Evolutionary conservation across 2,113 vertebrate genomes (phyloP), one percentile per base, ranked within the genome.

Genomic region (Phalacrocorax brasilianus): DNA sequence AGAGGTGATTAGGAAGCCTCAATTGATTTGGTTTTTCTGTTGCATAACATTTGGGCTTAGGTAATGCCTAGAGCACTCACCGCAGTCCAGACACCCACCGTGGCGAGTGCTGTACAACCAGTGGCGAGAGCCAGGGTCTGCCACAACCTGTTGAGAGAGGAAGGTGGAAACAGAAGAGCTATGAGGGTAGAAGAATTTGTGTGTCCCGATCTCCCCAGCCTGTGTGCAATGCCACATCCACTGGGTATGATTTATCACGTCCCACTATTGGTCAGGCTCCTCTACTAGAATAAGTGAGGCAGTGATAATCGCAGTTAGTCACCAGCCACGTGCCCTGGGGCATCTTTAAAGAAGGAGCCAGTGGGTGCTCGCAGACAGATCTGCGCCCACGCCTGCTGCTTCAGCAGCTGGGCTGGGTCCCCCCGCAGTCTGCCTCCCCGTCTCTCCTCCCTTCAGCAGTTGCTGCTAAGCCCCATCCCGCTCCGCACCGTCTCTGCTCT

Each of bases 221-320:
- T 12, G 1, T 3, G 0, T 20, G 23, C 35, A 14, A 17, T 3
- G 19, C 27, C 27, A 13, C 10, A 0, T 68, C 66, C 50, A 13
- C 1, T 0, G 17, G 59, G 55, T 68, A 13, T 4, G 26, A 79
- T 52, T 68, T n/a, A 26, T 16, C 50, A 38, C 0, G 5, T 30
- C 52, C 58, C 47, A 27, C 52, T 50, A 18, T n/a, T 32, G 58
- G 80, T 28, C 7, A 1, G 53, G 17, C 20, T 88, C 50, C 50
- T 75, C 67, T 63, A 4, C n/a, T 11, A 49, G 89, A 49, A 79
- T 44, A 68, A 68, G 40, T 9, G 33, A 88, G 44, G n/a, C 62
- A 4, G 50, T 4, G 56, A 12, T 44, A 84, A 88, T 75, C 79
- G 56, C 58, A 38, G 56, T 78, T 68, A 50, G 56, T 67, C 92